Base-by-base conservation (phyloP, 2,888 invertebrate species). In the Sinhomidia bicolor region DNA sequence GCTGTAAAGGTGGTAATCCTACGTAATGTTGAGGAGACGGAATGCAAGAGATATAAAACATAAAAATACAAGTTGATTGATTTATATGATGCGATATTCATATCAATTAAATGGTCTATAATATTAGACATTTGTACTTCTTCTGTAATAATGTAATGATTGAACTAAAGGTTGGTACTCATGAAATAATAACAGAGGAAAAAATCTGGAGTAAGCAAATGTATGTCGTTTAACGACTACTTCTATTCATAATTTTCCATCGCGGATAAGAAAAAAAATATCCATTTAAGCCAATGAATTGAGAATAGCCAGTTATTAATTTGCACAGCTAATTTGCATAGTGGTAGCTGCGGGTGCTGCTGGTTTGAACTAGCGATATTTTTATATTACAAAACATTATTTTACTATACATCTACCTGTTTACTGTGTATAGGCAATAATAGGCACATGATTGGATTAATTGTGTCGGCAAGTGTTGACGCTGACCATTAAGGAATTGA, bases 21-120 rank as follows among this genome's bases (percentile, higher is more conserved):
- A 79, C 32, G 20, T 32, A 20, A 47, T 5, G 32, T 51, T 36
- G 36, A 29, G 17, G n/a, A 29, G 20, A 14, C 26, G 71, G 71
- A 44, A 81, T 20, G 82, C 3, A 32, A 62, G n/a, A n/a, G n/a
- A n/a, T n/a, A n/a, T n/a, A n/a, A 41, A 36, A 12, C 20, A 12
- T 26, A 44, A 26, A 65, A 62, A 62, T 54, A 44, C 41, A 36
- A 71, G n/a, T 84, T 84, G 83, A 84, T 84, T 84, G 74, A 84
- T 84, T 84, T 84, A 84, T 68, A 36, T 68, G 68, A 68, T 62
- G 9, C 12, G 14, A 32, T 65, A 32, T 36, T 36, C 17, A 9
- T 68, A 68, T 74, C 83, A 71, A 62, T 79, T 51, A 79, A 32
- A 57, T 51, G 12, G 47, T 12, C 23, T 20, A 74, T 47, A 44